Evolutionary conservation across 2,888 invertebrate species (phyloP).

Genomic region (Arge pagana): DNA sequence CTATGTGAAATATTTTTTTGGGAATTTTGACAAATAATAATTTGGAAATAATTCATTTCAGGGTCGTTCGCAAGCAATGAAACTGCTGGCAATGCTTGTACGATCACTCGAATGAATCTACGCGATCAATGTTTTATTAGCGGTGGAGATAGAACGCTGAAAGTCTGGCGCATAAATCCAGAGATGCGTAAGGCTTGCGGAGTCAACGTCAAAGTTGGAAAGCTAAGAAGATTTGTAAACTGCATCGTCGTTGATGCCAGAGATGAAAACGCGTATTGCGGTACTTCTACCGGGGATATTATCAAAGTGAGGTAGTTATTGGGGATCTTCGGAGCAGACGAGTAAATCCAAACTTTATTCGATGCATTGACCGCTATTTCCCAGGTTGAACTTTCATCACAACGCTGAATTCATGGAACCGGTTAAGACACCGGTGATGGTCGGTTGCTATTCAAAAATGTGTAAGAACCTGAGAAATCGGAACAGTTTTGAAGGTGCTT

Average conservation of each 20-base stretch:
- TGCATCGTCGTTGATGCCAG: slow-evolving; percentile 72
- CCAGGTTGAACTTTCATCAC: slow-evolving; percentile 66
- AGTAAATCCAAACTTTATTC: slow-evolving; percentile 5
- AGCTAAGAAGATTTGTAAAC: slow-evolving; percentile 75
- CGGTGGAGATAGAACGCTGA: slow-evolving; percentile 74
- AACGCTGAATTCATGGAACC: slow-evolving; percentile 62
- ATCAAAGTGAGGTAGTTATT: slow-evolving; percentile 58
- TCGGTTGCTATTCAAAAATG: slow-evolving; percentile 70
- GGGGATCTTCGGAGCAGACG: too few relatives aligned
- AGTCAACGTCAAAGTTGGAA: slow-evolving; percentile 77
- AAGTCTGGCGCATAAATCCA: slow-evolving; percentile 76
- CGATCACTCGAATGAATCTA: slow-evolving; percentile 62
- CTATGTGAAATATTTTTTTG: neutral
- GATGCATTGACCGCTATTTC: neutral
- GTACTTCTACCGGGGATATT: slow-evolving; percentile 82
- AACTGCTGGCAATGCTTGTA: slow-evolving; percentile 73
- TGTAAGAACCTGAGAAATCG: slow-evolving; percentile 61
- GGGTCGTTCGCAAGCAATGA: slow-evolving; percentile 65
- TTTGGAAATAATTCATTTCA: slow-evolving; percentile 28
- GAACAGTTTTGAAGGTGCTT: slow-evolving; percentile 62
- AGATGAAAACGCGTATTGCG: slow-evolving; percentile 80
- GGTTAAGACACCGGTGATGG: slow-evolving; percentile 63
- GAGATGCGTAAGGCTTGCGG: slow-evolving; percentile 72
- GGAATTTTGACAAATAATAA: slow-evolving; percentile 1
- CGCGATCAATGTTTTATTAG: slow-evolving; percentile 72